A percentile compares a stretch with the other conserved stretches of the same genome.
phyloP scores from a whole-genome alignment of 2,888 invertebrate genomes.

The Meloe dianella region DNA sequence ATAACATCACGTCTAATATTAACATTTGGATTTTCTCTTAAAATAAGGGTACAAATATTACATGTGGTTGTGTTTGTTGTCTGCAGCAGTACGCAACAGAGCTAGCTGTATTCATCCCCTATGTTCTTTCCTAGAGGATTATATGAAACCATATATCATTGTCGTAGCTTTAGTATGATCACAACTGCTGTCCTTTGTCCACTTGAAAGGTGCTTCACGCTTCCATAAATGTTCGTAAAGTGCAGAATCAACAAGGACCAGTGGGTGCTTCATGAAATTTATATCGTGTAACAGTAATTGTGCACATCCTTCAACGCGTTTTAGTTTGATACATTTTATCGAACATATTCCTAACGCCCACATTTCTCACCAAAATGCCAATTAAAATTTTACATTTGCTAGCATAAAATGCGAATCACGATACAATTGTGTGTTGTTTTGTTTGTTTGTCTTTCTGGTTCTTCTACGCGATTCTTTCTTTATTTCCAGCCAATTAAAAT shows the following conservation, averaged over 20 bases:
- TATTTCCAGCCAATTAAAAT: conserved; percentile 3
- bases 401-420: no score
- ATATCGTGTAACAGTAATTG: conserved; percentile 24
- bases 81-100: conserved; percentile 15
- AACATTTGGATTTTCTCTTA: background rate
- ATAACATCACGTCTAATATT: background rate
- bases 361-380: background rate
- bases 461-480: no score
- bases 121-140: conserved; percentile 23
- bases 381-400: conserved; percentile 3
- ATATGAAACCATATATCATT: conserved; percentile 40
- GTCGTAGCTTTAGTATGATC: conserved; percentile 34
- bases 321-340: background rate
- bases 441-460: no score
- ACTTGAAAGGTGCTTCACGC: conserved; percentile 40
- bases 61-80: background rate
- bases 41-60: background rate
- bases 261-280: conserved; percentile 30
- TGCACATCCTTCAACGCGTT: conserved; percentile 18
- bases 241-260: conserved; percentile 42
- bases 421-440: no score
- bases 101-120: conserved; percentile 6
- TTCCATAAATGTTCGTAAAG: conserved; percentile 44
- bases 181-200: conserved; percentile 40
- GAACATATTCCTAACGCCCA: background rate